Evolutionary conservation across 2,888 invertebrate genomes (phyloP), one percentile per base, ranked within the genome.

Genomic region (Brachycybe producta): DNA sequence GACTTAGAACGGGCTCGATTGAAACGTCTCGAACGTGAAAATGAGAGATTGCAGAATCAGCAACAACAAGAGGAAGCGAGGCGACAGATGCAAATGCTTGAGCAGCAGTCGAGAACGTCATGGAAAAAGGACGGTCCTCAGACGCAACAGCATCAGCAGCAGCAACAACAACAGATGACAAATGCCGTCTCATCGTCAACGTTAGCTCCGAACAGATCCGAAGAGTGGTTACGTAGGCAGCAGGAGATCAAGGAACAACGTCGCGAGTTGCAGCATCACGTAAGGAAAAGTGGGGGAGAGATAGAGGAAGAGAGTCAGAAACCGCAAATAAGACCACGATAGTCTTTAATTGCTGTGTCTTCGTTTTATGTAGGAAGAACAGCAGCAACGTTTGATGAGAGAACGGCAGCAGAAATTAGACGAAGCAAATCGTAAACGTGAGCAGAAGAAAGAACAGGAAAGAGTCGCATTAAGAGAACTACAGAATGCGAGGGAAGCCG

Each of bases 391-490:
- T 5, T 15, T 55, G 8, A 24, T 19, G 53, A 55, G 60, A 57
- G 57, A 64, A 59, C 57, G 73, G 71, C 57, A 64, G 67, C 55
- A 70, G 41, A 71, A 73, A 57, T 69, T 74, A 26, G 76, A 76
- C 40, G 76, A 76, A 47, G 66, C 74, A 45, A 70, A 74, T 51
- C 66, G 70, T 45, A 74, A 73, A 35, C 72, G 73, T 56, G 63
- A 67, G 8, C 73, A 74, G 55, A 51, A 54, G 19, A 44, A 43
- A 7, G 54, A 51, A 40, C 67, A 70, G 47, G 74, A 74, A 55
- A 54, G 57, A 46, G 55, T 53, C 34, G 54, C 55, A 13, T 59
- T 64, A 34, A 62, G 62, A 51, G 66, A 67, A 55, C 56, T 67
- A 49, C 64, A 65, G 57, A 63, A 62, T 11, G 60, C 64, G 27